Conservation (phyloP, 2,113 vertebrate genomes). For the Trachemys scripta region DNA sequence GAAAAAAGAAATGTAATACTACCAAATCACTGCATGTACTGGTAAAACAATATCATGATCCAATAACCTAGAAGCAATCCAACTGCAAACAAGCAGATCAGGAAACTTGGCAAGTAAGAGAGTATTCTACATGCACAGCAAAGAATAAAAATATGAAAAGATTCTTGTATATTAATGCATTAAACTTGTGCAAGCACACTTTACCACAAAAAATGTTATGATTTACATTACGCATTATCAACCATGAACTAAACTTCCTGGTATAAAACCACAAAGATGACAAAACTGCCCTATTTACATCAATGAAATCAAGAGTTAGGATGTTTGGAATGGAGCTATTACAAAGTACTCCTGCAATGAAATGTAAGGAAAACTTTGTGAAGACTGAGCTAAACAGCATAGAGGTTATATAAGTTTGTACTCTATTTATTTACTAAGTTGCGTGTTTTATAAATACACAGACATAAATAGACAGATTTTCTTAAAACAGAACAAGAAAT, state of each 20-base stretch:
- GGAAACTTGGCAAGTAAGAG: conserved; percentile 18
- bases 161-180: conserved; percentile 26
- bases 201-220: conserved; percentile 5
- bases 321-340: conserved; percentile 1
- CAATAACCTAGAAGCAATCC: conserved; percentile 36
- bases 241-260: conserved; percentile 18
- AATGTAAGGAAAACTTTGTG: conserved; percentile 23
- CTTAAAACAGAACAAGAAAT: conserved; percentile 27
- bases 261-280: conserved; percentile 14
- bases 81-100: conserved; percentile 21
- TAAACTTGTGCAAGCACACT: not conserved
- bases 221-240: conserved; percentile 47
- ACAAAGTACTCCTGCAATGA: conserved; percentile 15
- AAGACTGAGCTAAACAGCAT: not conserved
- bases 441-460: conserved; percentile 52
- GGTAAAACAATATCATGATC: not conserved
- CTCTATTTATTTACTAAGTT: conserved; percentile 45
- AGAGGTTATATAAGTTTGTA: conserved; percentile 21
- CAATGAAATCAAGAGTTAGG: not conserved
- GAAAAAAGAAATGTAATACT: not conserved
- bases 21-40: not conserved
- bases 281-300: conserved; percentile 31
- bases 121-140: not conserved
- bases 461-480: conserved; percentile 27
- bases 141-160: not conserved